phyloP scores from a whole-genome alignment of 2,113 vertebrate genomes.

The Hepsetus odoe region DNA sequence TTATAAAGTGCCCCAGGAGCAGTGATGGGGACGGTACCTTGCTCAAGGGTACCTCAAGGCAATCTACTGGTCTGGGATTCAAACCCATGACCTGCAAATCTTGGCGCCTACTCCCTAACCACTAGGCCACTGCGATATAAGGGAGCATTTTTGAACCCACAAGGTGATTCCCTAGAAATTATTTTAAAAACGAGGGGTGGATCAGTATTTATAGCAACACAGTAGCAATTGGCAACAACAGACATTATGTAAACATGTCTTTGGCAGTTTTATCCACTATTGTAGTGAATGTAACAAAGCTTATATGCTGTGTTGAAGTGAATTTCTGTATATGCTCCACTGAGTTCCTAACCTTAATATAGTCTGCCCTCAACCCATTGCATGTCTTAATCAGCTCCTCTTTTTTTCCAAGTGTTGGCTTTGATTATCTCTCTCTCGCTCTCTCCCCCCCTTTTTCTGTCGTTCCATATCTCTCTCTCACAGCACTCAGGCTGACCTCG shows the following conservation, averaged over 20 bases:
- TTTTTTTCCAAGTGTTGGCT: not conserved
- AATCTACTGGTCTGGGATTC: no score
- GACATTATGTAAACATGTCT: not conserved
- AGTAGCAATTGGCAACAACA: not conserved
- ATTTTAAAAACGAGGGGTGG: no score
- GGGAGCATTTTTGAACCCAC: no score
- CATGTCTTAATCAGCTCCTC: not conserved
- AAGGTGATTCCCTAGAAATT: no score
- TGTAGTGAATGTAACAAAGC: not conserved
- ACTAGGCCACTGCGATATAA: no score
- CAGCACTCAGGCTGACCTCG: constrained; percentile 1
- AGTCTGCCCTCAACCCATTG: not conserved
- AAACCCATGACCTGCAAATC: no score
- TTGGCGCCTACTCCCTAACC: no score
- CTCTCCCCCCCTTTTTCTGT: not conserved
- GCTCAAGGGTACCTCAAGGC: no score
- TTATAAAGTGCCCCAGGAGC: no score
- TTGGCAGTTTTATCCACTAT: not conserved
- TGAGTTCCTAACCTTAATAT: constrained; percentile 6
- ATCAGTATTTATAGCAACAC: no score
- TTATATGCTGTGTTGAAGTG: not conserved
- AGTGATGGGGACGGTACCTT: no score
- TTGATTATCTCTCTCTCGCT: constrained; percentile 27
- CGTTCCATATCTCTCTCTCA: not conserved
- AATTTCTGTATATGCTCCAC: not conserved